Conservation (phyloP, 2,113 vertebrate genomes). For the Colaptes auratus region DNA sequence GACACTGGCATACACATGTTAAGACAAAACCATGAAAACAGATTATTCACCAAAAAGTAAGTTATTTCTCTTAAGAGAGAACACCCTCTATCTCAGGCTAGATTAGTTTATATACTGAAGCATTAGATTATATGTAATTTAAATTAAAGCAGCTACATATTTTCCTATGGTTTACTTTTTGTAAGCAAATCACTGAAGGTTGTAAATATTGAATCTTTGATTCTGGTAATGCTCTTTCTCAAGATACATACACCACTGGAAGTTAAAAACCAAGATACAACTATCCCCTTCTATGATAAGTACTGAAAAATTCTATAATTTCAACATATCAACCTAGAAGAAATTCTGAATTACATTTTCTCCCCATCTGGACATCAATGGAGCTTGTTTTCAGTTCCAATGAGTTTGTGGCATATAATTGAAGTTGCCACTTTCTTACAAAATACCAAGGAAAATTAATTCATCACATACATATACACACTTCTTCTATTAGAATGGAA, state of each 20-base stretch:
- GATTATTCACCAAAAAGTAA: not conserved
- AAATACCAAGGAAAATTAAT: not conserved
- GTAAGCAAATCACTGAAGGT: not conserved
- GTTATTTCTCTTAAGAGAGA: not conserved
- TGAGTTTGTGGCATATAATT: not conserved
- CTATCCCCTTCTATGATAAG: not conserved
- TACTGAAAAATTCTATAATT: accelerated
- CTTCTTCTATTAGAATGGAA: not conserved
- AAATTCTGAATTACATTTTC: not conserved
- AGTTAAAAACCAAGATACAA: not conserved
- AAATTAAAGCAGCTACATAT: not conserved
- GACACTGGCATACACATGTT: not conserved
- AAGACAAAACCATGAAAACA: not conserved
- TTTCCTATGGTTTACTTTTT: not conserved
- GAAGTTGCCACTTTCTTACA: not conserved
- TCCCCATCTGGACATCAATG: not conserved
- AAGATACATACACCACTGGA: not conserved
- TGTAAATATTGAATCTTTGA: not conserved
- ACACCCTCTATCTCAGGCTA: not conserved
- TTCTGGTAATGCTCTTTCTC: not conserved
- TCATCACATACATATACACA: accelerated
- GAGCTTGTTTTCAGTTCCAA: accelerated
- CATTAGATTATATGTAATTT: not conserved
- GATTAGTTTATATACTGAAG: not conserved
- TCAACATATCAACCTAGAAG: not conserved